Percentiles rank a stretch among this genome's conserved stretches.
Conservation (phyloP, 2,113 vertebrate genomes). For the Dipodomys stephensi region DNA sequence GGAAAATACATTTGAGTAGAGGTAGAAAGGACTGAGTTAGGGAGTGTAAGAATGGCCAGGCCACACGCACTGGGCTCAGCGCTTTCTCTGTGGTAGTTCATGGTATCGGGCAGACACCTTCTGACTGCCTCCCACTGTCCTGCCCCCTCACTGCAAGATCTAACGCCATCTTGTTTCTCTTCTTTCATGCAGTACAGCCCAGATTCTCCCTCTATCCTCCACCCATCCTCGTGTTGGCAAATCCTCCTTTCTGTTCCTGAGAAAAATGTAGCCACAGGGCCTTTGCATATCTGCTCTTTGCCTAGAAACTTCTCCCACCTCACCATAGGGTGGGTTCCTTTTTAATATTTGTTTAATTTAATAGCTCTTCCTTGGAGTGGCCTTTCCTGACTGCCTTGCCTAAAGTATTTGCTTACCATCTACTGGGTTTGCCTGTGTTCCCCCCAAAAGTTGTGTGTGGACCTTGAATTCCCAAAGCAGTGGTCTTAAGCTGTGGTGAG, state of each 20-base stretch:
- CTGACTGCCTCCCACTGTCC: not conserved
- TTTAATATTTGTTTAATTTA: not conserved
- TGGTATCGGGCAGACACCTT: fast-evolving
- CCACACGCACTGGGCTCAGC: not conserved
- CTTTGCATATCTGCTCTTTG: not conserved
- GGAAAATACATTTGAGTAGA: not conserved
- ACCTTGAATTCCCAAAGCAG: not conserved
- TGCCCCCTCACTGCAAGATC: not conserved
- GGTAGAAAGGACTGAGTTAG: not conserved
- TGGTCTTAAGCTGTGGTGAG: not conserved
- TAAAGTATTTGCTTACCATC: not conserved
- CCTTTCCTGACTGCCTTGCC: not conserved
- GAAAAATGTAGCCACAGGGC: not conserved
- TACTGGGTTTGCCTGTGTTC: not conserved
- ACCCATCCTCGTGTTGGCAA: not conserved
- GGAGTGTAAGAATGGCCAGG: not conserved
- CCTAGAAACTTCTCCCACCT: not conserved
- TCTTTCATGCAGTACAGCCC: not conserved
- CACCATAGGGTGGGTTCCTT: not conserved
- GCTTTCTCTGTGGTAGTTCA: fast-evolving
- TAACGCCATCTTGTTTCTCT: not conserved
- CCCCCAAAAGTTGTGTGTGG: not conserved
- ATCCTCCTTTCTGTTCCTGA: not conserved
- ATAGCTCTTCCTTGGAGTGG: not conserved
- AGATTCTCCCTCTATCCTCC: not conserved